These are phyloP conservation scores for Eristalis tenax DNA, from an alignment of 2,888 invertebrate species.

Conservation along the genomic window DNA sequence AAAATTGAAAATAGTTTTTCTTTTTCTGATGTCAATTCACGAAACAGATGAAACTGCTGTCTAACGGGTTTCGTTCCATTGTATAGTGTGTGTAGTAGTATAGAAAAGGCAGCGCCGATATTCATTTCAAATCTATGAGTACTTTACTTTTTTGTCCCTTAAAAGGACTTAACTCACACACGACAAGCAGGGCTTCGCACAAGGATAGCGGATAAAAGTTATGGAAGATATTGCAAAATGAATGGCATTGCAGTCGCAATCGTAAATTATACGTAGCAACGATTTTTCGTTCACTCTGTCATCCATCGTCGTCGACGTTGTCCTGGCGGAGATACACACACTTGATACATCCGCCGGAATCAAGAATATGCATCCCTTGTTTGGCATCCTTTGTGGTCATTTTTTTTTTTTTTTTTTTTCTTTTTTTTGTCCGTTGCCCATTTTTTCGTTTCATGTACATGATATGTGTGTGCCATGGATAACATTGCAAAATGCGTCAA, in stretches of 20 bases:
- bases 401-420: not conserved
- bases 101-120: slow-evolving; percentile 33
- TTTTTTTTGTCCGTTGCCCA: too few relatives aligned
- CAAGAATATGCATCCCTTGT: slow-evolving; percentile 42
- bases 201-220: slow-evolving; percentile 36
- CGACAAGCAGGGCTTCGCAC: slow-evolving; percentile 22
- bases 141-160: not conserved
- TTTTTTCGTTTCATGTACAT: too few relatives aligned
- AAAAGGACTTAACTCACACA: slow-evolving; percentile 56
- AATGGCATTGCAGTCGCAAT: slow-evolving; percentile 64
- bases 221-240: slow-evolving; percentile 69
- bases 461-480: slow-evolving; percentile 6
- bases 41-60: slow-evolving; percentile 50
- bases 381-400: slow-evolving; percentile 9
- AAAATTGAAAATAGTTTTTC: slow-evolving; percentile 66
- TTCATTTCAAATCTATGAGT: slow-evolving; percentile 51
- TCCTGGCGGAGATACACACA: slow-evolving; percentile 23
- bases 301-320: slow-evolving; percentile 46
- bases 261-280: slow-evolving; percentile 64
- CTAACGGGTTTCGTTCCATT: slow-evolving; percentile 19
- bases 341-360: slow-evolving; percentile 42
- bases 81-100: not conserved
- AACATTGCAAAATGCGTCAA: slow-evolving; percentile 42
- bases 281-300: slow-evolving; percentile 60
- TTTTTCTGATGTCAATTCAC: slow-evolving; percentile 51